Evolutionary conservation across 2,113 vertebrate genomes (phyloP).

Genomic region (Orycteropus afer): DNA sequence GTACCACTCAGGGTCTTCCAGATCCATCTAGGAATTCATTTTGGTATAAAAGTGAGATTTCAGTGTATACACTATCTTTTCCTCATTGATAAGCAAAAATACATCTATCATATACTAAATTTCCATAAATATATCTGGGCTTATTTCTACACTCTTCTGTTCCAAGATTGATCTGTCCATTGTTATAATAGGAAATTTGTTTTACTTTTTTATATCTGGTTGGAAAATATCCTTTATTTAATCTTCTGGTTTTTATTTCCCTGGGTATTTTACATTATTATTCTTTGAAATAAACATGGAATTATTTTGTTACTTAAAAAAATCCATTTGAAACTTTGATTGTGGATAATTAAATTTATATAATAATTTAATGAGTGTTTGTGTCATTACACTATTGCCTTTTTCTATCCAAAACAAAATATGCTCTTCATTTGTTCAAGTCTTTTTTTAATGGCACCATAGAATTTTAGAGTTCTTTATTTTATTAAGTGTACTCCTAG

Average conservation of each 20-base stretch:
- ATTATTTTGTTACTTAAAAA: not conserved
- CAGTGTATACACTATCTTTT: not conserved
- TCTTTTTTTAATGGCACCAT: not conserved
- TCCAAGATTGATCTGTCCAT: not conserved
- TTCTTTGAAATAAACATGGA: not conserved
- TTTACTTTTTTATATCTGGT: not conserved
- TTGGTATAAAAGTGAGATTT: not conserved
- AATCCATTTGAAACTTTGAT: not conserved
- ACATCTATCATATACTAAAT: not conserved
- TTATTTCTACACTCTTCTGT: not conserved
- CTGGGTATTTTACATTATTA: not conserved
- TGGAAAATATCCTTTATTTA: not conserved
- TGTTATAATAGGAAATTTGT: not conserved
- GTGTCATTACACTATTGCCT: not conserved
- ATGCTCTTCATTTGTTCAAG: not conserved
- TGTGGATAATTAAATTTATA: not conserved
- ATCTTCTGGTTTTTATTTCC: not conserved
- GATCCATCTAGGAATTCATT: not conserved
- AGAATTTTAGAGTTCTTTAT: not conserved
- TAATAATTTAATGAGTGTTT: not conserved
- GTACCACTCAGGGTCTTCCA: no score
- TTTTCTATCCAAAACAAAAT: not conserved
- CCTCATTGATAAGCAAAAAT: not conserved
- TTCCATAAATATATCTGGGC: not conserved
- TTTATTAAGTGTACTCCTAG: not conserved